Conservation (phyloP, 2,797 vertebrate species). For the Smutsia gigantea region DNA sequence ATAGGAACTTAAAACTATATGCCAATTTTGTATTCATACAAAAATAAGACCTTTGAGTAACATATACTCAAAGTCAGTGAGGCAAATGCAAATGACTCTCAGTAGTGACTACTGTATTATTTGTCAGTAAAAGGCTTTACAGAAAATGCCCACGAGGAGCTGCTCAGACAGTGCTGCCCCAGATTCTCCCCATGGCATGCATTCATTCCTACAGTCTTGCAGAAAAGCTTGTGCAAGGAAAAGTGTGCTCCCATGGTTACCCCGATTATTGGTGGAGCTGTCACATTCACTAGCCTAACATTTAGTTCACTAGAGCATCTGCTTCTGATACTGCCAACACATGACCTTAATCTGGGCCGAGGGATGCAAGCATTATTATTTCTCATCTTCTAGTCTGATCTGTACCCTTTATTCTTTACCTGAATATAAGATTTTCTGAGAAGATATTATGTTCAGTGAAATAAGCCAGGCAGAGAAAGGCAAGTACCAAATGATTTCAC, state of each 20-base stretch:
- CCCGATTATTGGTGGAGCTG: background rate
- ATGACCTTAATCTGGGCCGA: background rate
- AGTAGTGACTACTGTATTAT: background rate
- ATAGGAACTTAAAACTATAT: background rate
- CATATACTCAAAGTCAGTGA: background rate
- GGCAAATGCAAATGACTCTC: background rate
- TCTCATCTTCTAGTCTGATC: background rate
- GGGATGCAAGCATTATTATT: background rate
- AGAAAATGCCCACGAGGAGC: background rate
- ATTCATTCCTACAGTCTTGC: background rate
- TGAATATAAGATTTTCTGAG: background rate
- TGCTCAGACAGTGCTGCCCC: background rate
- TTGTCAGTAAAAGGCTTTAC: background rate
- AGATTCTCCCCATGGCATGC: background rate
- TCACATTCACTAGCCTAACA: background rate
- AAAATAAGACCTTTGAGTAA: background rate
- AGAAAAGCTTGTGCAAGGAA: background rate
- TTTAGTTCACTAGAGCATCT: background rate
- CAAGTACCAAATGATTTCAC: too few species aligned
- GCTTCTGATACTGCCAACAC: background rate
- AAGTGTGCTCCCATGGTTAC: background rate
- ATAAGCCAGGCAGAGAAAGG: too few species aligned
- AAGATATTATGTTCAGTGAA: too few species aligned
- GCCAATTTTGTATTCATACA: constrained; percentile 16
- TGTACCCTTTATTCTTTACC: background rate